Conservation (phyloP, 2,113 vertebrate species). For the Brachirus orientalis region DNA sequence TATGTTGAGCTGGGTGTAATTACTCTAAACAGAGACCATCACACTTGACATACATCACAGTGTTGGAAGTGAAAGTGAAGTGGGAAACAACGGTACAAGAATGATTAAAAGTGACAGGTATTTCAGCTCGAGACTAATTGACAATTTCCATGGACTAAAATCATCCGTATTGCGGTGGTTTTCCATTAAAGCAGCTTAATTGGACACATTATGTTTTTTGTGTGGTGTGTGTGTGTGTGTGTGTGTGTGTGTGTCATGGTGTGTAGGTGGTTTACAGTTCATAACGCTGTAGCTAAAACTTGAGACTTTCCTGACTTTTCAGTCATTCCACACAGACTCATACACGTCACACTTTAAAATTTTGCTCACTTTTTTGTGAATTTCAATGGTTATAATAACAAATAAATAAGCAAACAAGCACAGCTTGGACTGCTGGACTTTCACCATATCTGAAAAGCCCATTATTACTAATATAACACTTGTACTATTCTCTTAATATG, state of each 20-base stretch:
- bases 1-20: conserved; percentile 58
- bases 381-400: too few species aligned
- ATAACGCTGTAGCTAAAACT: not conserved
- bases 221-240: not conserved
- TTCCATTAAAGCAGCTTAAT: conserved; percentile 56
- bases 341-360: too few species aligned
- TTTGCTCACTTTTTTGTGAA: too few species aligned
- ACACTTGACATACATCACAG: conserved; percentile 63
- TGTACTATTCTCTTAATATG: too few species aligned
- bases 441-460: too few species aligned
- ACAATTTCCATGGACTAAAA: conserved; percentile 66
- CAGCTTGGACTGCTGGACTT: too few species aligned
- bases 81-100: conserved; percentile 49
- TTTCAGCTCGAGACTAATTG: conserved; percentile 69
- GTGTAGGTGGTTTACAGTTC: too few species aligned
- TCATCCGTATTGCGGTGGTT: conserved; percentile 40
- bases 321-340: not conserved
- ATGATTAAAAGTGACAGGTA: conserved; percentile 67
- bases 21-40: conserved; percentile 55
- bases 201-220: conserved; percentile 33
- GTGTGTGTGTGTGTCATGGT: too few species aligned
- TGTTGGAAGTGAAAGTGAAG: conserved; percentile 40
- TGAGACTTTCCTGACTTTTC: not conserved
- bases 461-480: too few species aligned
- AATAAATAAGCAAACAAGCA: too few species aligned